Percentiles rank a stretch among this genome's conserved stretches.
Conservation (phyloP, 2,888 invertebrate species). For the Amphipoea oculea region DNA sequence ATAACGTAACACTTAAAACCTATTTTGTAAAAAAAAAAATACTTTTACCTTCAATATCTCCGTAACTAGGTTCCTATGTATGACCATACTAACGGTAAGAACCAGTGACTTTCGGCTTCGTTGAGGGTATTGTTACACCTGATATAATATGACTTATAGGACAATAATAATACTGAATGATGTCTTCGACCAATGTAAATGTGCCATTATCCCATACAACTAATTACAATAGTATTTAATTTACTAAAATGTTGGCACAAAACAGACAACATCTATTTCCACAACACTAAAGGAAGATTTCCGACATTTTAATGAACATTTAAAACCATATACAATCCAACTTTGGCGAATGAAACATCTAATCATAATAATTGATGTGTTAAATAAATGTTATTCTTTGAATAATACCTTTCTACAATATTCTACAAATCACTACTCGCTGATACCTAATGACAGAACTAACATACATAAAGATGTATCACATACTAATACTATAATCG, state of each 20-base stretch:
- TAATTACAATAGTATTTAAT: constrained; percentile 49
- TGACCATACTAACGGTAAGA: no score
- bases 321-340: neutral
- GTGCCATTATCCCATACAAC: neutral
- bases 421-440: constrained; percentile 11
- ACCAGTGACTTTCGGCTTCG: neutral
- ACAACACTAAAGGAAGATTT: constrained; percentile 61
- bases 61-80: no score
- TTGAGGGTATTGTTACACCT: neutral
- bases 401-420: neutral
- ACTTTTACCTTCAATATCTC: no score
- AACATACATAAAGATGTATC: neutral
- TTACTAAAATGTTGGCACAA: constrained; percentile 67
- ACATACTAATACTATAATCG: constrained; percentile 10
- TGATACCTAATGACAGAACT: constrained; percentile 2
- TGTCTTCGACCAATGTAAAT: constrained; percentile 14
- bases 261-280: constrained; percentile 63
- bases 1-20: no score
- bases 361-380: neutral
- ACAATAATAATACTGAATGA: constrained; percentile 15
- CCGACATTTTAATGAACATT: constrained; percentile 19
- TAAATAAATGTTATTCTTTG: neutral
- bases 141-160: neutral
- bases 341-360: neutral
- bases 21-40: no score